These are phyloP conservation scores for Phanerotoma sp. DNA, from an alignment of 2,888 invertebrate species.

Conservation along the genomic window DNA sequence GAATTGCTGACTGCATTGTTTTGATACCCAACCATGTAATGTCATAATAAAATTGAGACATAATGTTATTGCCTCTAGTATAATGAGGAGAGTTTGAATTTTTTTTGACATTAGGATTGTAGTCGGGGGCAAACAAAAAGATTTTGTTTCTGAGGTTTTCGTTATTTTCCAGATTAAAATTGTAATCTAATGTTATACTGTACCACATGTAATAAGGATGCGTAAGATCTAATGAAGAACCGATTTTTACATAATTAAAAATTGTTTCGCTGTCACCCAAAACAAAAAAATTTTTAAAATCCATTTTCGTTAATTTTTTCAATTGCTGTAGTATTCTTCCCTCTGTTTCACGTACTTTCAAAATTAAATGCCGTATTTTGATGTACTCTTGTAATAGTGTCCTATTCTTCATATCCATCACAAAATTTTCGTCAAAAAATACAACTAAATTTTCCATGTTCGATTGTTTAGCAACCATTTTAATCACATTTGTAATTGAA, in stretches of 20 bases:
- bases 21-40: conserved; percentile 56
- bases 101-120: no score
- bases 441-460: conserved; percentile 87
- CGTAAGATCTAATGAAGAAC: no score
- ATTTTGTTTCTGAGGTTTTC: no score
- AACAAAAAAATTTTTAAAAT: conserved; percentile 88
- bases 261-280: conserved; percentile 74
- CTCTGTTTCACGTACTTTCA: conserved; percentile 59
- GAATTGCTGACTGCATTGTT: conserved; percentile 49
- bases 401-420: conserved; percentile 94
- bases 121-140: no score
- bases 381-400: conserved; percentile 86
- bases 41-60: conserved; percentile 81
- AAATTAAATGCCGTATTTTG: conserved; percentile 86
- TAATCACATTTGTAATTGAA: conserved; percentile 78
- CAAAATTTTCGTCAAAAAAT: conserved; percentile 84
- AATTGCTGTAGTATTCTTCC: conserved; percentile 66
- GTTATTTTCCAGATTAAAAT: no score
- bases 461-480: conserved; percentile 77
- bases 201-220: no score
- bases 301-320: conserved; percentile 72
- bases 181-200: no score
- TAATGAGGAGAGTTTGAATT: no score
- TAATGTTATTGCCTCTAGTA: no score
- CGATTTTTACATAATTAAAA: conserved; percentile 64